Percentiles rank a stretch among this genome's conserved stretches.
phyloP scores from a whole-genome alignment of 2,797 vertebrate genomes.

The Echeneis naucrates region DNA sequence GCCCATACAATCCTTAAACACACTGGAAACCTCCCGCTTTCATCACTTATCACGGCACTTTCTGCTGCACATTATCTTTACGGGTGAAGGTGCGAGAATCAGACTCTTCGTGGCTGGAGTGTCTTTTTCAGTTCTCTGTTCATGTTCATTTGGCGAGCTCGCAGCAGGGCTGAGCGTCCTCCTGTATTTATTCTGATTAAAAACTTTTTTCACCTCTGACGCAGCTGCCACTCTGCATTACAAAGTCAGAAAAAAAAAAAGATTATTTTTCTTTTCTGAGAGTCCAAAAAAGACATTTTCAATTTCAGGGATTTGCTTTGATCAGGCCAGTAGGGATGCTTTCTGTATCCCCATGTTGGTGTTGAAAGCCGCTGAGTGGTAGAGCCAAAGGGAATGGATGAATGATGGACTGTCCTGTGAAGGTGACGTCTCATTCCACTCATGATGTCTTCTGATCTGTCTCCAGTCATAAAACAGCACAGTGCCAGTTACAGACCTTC shows the following conservation, averaged over 20 bases:
- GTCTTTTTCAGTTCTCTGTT: slow-evolving; percentile 24
- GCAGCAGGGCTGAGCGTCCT: slow-evolving; percentile 51
- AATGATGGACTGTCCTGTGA: slow-evolving; percentile 45
- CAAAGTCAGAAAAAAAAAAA: slow-evolving; percentile 51
- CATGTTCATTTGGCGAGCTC: slow-evolving; percentile 23
- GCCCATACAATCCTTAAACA: not conserved
- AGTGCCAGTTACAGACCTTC: too few species aligned
- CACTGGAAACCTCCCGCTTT: slow-evolving; percentile 1
- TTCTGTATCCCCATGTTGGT: slow-evolving; percentile 53
- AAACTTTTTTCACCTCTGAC: slow-evolving; percentile 34
- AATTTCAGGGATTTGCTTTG: slow-evolving; percentile 70
- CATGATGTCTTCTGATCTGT: slow-evolving; percentile 12
- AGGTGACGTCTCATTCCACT: slow-evolving; percentile 23
- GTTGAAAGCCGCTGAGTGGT: slow-evolving; percentile 51
- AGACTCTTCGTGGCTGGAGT: slow-evolving; percentile 20
- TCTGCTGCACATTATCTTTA: slow-evolving; percentile 30
- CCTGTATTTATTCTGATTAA: slow-evolving; percentile 51
- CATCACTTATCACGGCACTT: slow-evolving; percentile 29
- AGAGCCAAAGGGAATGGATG: slow-evolving; percentile 36
- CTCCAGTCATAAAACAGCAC: not conserved
- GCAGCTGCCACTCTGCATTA: slow-evolving; percentile 70
- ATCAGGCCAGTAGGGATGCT: slow-evolving; percentile 55
- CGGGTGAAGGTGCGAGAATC: slow-evolving; percentile 33
- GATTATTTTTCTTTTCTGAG: slow-evolving; percentile 38
- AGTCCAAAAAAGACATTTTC: slow-evolving; percentile 64